These are phyloP conservation scores for Tachyglossus aculeatus DNA, from an alignment of 2,797 vertebrate genomes.

Conservation along the genomic window DNA sequence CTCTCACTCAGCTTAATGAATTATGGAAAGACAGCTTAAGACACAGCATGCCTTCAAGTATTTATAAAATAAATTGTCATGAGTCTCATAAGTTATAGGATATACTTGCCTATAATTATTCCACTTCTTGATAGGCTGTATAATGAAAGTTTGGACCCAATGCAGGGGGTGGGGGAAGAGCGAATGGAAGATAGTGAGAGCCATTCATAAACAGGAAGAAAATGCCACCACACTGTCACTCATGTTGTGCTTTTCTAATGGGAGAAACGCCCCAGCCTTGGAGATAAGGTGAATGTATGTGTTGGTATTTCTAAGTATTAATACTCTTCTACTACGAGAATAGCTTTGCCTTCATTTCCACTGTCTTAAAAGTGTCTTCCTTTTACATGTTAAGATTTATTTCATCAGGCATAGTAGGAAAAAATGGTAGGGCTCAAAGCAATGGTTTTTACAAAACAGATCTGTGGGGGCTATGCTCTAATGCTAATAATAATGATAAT, in stretches of 20 bases:
- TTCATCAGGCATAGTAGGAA: too few species aligned
- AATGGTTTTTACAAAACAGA: too few species aligned
- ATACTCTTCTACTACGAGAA: background rate
- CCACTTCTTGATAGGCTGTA: background rate
- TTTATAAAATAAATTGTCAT: background rate
- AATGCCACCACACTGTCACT: background rate
- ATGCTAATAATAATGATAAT: too few species aligned
- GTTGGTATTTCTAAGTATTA: background rate
- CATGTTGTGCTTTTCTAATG: background rate
- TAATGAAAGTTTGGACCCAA: background rate
- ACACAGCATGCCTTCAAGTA: background rate
- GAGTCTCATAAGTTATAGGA: background rate
- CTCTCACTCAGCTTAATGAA: background rate
- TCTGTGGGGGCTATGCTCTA: too few species aligned
- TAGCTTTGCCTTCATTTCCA: background rate
- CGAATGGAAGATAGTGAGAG: background rate
- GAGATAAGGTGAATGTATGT: background rate
- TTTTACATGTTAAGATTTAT: too few species aligned
- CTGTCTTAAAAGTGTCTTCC: too few species aligned
- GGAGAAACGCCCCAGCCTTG: background rate
- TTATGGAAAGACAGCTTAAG: background rate
- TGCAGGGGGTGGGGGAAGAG: too few species aligned
- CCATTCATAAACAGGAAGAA: background rate
- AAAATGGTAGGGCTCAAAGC: too few species aligned
- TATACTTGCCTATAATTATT: background rate